Evolutionary conservation across 2,888 invertebrate species (phyloP), one percentile per base, ranked within the genome.

Genomic region (Ecdyonurus torrentis): DNA sequence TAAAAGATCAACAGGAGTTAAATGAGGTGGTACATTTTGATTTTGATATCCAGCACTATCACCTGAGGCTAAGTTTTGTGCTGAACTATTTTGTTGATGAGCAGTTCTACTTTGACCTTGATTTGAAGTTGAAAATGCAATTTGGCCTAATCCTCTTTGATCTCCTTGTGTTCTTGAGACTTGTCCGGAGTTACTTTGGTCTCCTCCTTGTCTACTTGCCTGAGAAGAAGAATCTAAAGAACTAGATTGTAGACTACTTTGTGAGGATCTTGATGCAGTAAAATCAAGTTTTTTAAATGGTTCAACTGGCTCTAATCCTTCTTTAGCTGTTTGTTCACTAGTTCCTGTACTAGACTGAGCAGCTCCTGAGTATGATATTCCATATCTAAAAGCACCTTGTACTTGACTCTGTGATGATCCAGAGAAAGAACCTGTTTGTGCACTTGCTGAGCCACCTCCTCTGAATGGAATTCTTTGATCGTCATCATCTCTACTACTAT

Each of bases 331-430:
- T 55, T 55, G 3, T 10, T 58, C 61, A 18, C 58, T 60, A n/a
- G 53, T 61, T 15, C 90, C 89, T 1, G 89, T 86, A 23, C 88
- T 87, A 3, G 91, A 84, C 73, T 91, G 91, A 2, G 91, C 89
- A 1, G 87, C 89, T 2, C 91, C 91, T 50, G 81, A 85, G 68
- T 87, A 88, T 7, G 84, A 83, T 52, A 88, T 85, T 23, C 87
- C 87, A 70, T 85, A 86, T 70, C 84, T 84, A 67, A 87, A 90
- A 50, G 87, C 86, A 2, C 91, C 91, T 69, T 88, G 86, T 25
- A 91, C 81, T 74, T 90, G 89, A 7, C 89, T 85, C 72, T 91
- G 90, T 22, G 89, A 87, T 72, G 89, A 88, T 2, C 91, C 91
- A 25, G 83, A 82, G 66, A 81, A 78, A 7, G 83, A 80, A 66